phyloP scores from a whole-genome alignment of 2,113 vertebrate genomes.

The Saccopteryx bilineata region DNA sequence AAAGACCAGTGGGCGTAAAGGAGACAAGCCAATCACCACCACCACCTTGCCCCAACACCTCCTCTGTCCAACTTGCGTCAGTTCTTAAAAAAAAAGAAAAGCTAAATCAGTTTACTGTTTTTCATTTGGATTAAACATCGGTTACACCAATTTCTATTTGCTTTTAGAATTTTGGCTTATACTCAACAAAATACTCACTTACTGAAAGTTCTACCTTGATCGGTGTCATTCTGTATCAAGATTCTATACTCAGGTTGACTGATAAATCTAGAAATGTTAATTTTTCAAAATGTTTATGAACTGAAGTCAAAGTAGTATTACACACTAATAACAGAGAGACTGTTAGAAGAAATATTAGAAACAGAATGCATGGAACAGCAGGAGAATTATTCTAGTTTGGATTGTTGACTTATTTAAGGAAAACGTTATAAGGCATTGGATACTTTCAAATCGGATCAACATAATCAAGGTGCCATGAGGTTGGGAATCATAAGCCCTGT shows the following conservation, averaged over 20 bases:
- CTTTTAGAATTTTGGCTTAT: slow-evolving; percentile 84
- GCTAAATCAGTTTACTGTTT: slow-evolving; percentile 85
- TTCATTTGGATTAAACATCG: slow-evolving; percentile 84
- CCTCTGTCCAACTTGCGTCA: slow-evolving; percentile 90
- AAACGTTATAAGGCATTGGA: not conserved
- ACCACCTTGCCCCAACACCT: slow-evolving; percentile 84
- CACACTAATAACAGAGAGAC: not conserved
- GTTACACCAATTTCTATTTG: slow-evolving; percentile 88
- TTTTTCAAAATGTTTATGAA: slow-evolving; percentile 28
- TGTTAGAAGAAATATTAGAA: not conserved
- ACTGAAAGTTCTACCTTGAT: slow-evolving; percentile 62
- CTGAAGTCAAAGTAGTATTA: slow-evolving; percentile 11
- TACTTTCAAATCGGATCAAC: not conserved
- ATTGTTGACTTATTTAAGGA: not conserved
- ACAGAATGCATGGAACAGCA: not conserved
- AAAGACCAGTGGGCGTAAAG: slow-evolving; percentile 91
- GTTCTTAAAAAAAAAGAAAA: slow-evolving; percentile 83
- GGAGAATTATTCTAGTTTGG: not conserved
- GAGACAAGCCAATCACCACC: slow-evolving; percentile 87
- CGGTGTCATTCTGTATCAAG: slow-evolving; percentile 61
- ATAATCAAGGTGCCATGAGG: not conserved
- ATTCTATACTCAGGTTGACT: not conserved
- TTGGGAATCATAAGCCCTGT: not conserved
- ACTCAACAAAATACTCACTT: slow-evolving; percentile 82
- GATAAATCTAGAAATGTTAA: not conserved